These are phyloP conservation scores for Reticulitermes lucifugus DNA, from an alignment of 2,888 invertebrate genomes.

Conservation along the genomic window DNA sequence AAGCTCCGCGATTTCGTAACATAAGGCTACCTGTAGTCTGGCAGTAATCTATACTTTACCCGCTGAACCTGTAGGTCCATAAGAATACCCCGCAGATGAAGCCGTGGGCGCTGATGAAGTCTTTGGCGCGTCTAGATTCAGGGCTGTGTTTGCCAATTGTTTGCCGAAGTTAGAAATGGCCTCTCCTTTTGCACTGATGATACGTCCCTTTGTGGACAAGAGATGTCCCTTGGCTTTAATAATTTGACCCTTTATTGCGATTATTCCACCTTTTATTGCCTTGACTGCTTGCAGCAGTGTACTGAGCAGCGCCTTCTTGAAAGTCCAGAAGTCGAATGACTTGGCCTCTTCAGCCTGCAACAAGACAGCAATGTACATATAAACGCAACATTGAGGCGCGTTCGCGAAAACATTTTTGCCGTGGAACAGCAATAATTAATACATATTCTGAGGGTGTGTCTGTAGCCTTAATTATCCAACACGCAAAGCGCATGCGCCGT, in stretches of 20 bases:
- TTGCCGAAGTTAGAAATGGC: constrained; percentile 83
- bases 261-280: constrained; percentile 87
- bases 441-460: too few relatives aligned
- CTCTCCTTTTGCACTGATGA: constrained; percentile 77
- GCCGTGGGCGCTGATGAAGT: constrained; percentile 57
- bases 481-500: too few relatives aligned
- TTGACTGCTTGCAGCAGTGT: constrained; percentile 89
- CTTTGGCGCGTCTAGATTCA: constrained; percentile 66
- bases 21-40: too few relatives aligned
- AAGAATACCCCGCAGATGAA: constrained; percentile 42
- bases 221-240: constrained; percentile 85
- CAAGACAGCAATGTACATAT: too few relatives aligned
- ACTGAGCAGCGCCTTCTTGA: constrained; percentile 85
- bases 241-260: constrained; percentile 88
- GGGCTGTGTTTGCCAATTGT: constrained; percentile 80
- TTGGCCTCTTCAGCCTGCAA: constrained; percentile 55
- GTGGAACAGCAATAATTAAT: too few relatives aligned
- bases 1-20: too few relatives aligned
- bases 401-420: too few relatives aligned
- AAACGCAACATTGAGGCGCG: too few relatives aligned
- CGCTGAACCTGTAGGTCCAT: constrained; percentile 14
- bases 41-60: neutral
- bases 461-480: too few relatives aligned
- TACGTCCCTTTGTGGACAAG: constrained; percentile 72
- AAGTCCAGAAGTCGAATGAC: constrained; percentile 76